These are phyloP conservation scores for Tetragonisca angustula DNA, from an alignment of 2,888 invertebrate species.

Conservation along the genomic window DNA sequence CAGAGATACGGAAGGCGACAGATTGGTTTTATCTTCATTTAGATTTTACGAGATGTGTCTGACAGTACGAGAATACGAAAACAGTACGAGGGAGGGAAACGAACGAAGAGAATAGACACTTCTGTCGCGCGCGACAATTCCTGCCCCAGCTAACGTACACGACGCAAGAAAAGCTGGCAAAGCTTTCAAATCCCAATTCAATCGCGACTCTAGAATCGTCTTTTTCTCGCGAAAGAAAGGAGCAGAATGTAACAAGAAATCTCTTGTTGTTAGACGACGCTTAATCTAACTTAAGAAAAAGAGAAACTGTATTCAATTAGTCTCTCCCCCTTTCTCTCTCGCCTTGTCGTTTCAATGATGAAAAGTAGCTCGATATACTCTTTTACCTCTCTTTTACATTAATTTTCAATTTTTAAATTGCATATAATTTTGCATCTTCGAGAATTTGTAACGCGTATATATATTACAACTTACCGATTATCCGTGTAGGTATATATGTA, in stretches of 20 bases:
- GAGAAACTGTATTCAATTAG: constrained; percentile 28
- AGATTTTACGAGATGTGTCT: neutral
- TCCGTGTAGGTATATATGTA: too few relatives aligned
- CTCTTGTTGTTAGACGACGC: neutral
- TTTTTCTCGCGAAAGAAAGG: constrained; percentile 2
- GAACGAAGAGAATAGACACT: neutral
- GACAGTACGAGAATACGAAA: neutral
- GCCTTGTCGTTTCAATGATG: constrained; percentile 25
- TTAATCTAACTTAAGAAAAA: neutral
- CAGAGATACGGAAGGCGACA: neutral
- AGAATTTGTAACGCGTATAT: neutral
- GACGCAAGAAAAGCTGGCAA: neutral
- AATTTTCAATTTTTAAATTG: neutral
- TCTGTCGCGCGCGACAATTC: neutral
- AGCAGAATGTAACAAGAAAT: constrained; percentile 6
- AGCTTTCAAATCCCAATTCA: neutral
- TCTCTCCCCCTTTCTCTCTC: neutral
- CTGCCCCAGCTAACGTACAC: neutral
- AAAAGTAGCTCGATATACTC: constrained; percentile 15
- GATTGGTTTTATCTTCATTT: neutral
- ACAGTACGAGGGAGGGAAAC: neutral
- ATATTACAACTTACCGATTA: neutral
- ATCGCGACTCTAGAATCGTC: neutral
- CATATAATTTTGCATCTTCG: neutral
- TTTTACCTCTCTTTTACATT: too few relatives aligned